A percentile compares a stretch with the other conserved stretches of the same genome.
Conservation (phyloP, 2,797 vertebrate genomes). For the Catostomus latipinnis region DNA sequence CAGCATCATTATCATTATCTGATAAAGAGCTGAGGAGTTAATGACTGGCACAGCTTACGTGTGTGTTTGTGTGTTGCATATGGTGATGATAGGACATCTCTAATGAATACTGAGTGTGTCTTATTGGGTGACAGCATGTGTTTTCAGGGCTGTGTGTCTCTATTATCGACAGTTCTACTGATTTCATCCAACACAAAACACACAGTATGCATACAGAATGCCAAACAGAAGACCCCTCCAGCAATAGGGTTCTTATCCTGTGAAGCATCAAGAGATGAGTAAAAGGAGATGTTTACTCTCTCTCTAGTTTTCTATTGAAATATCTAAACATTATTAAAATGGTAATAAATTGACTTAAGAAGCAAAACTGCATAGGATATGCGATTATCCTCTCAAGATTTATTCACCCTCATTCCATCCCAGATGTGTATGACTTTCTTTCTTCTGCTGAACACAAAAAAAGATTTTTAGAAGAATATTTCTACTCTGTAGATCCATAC, state of each 20-base stretch:
- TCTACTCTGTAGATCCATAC: too few species aligned
- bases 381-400: too few species aligned
- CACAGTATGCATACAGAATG: background rate
- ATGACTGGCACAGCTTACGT: conserved; percentile 27
- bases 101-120: conserved; percentile 63
- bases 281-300: background rate
- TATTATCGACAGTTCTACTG: background rate
- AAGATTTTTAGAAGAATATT: too few species aligned
- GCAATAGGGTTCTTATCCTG: background rate
- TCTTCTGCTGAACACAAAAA: too few species aligned
- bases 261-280: too few species aligned
- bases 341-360: too few species aligned
- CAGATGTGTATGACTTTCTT: too few species aligned
- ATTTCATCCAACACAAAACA: background rate
- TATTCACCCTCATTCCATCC: too few species aligned
- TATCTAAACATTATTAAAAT: too few species aligned
- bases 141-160: conserved; percentile 3
- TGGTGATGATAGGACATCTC: conserved; percentile 61
- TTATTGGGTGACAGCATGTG: conserved; percentile 9
- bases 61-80: conserved; percentile 31
- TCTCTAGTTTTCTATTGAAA: too few species aligned
- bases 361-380: too few species aligned
- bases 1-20: conserved; percentile 64
- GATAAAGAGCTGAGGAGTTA: conserved; percentile 58
- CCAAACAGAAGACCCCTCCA: background rate